A percentile compares a stretch with the other conserved stretches of the same genome.
Evolutionary conservation across 2,113 vertebrate genomes (phyloP).

Genomic region (Ictalurus punctatus): DNA sequence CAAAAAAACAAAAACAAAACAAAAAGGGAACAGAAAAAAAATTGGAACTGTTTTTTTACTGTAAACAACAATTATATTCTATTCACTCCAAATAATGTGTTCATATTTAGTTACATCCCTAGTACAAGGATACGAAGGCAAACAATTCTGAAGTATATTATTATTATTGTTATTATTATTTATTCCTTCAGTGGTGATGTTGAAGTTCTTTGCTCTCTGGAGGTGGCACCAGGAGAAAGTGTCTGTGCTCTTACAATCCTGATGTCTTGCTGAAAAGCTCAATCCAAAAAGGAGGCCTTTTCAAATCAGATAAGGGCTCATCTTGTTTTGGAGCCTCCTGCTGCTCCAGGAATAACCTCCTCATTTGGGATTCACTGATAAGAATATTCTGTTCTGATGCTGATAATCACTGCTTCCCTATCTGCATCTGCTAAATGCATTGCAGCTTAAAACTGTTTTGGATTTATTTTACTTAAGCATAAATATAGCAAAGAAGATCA

Average conservation of each 20-base stretch:
- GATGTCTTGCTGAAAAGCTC: background rate
- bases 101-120: background rate
- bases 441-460: background rate
- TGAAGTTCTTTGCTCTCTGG: constrained; percentile 34
- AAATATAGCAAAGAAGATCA: constrained; percentile 11
- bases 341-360: constrained; percentile 20
- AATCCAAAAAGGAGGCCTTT: constrained; percentile 43
- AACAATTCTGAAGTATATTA: background rate
- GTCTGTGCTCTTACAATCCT: constrained; percentile 16
- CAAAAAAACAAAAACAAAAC: background rate
- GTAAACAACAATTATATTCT: background rate
- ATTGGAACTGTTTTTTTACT: background rate
- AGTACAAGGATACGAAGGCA: background rate
- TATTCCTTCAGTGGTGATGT: constrained; percentile 29
- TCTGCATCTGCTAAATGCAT: background rate
- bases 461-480: constrained; percentile 6
- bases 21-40: background rate
- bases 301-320: constrained; percentile 32
- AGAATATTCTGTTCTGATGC: constrained; percentile 8
- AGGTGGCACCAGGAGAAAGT: constrained; percentile 23
- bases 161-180: background rate
- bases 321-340: constrained; percentile 32
- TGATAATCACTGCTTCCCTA: constrained; percentile 16
- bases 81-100: background rate
- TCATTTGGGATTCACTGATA: constrained; percentile 26